Percentiles rank a stretch among this genome's conserved stretches.
Evolutionary conservation across 2,113 vertebrate genomes (phyloP).

Genomic region (Cavia aperea): DNA sequence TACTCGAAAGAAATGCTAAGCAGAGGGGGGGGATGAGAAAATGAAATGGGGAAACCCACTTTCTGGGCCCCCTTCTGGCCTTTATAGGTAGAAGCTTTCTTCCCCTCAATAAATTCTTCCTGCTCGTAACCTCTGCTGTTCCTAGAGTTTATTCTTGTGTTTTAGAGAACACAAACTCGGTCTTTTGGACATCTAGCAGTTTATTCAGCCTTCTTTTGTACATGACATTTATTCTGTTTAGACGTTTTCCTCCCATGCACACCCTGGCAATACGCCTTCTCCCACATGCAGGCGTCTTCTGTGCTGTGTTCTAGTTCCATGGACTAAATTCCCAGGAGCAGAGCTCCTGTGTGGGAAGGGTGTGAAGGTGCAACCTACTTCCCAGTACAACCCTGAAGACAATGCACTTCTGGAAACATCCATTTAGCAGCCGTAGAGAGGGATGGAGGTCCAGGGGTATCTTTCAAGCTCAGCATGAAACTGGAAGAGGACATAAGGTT

Average conservation of each 20-base stretch:
- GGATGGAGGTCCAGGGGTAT: not conserved
- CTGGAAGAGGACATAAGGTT: not conserved
- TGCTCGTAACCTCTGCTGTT: too few relatives aligned
- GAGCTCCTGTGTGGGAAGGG: not conserved
- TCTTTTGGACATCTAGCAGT: not conserved
- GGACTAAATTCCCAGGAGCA: not conserved
- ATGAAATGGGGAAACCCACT: not conserved
- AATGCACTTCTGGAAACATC: not conserved
- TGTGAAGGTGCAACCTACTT: not conserved
- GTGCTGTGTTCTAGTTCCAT: not conserved
- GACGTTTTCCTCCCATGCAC: not conserved
- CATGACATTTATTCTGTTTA: not conserved
- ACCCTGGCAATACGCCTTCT: not conserved
- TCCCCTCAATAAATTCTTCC: too few relatives aligned
- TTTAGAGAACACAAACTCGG: too few relatives aligned
- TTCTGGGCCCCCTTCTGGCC: too few relatives aligned
- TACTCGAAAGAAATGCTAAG: not conserved
- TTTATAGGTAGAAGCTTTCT: too few relatives aligned
- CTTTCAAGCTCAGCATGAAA: not conserved
- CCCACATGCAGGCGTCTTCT: not conserved
- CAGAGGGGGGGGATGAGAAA: not conserved
- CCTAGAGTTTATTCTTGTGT: too few relatives aligned
- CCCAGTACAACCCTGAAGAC: not conserved
- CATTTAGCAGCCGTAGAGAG: not conserved
- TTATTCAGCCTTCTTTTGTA: not conserved